Percentiles rank a stretch among this genome's conserved stretches.
These are phyloP conservation scores for Callopanchax toddi DNA, from an alignment of 2,113 vertebrate genomes.

Conservation along the genomic window DNA sequence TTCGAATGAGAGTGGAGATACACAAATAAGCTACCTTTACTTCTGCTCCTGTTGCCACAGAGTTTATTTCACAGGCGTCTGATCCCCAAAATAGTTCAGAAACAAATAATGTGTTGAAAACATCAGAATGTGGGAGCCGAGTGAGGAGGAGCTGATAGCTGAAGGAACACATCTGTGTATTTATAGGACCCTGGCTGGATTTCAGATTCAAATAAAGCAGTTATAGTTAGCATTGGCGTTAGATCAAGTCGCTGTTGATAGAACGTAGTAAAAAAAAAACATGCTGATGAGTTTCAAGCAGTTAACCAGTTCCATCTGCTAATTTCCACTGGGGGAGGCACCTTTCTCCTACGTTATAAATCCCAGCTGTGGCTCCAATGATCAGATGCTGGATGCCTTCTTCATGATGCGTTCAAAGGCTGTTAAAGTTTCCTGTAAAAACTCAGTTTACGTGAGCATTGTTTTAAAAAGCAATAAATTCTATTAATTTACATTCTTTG, in stretches of 20 bases:
- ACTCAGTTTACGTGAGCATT: constrained; percentile 63
- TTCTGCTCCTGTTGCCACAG: constrained; percentile 12
- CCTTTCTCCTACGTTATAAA: constrained; percentile 71
- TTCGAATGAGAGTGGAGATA: no score
- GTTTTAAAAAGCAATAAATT: constrained; percentile 68
- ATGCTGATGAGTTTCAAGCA: constrained; percentile 50
- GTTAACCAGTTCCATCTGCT: constrained; percentile 68
- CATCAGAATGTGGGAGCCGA: constrained; percentile 26
- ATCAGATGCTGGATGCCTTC: constrained; percentile 74
- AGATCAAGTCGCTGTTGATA: constrained; percentile 60
- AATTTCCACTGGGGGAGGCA: constrained; percentile 59
- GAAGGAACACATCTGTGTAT: constrained; percentile 52
- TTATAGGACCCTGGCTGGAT: constrained; percentile 42
- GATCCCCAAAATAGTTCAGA: constrained; percentile 22
- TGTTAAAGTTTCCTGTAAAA: constrained; percentile 69
- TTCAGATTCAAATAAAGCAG: constrained; percentile 44
- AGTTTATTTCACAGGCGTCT: constrained; percentile 1
- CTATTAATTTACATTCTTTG: constrained; percentile 13
- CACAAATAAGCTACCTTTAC: background rate
- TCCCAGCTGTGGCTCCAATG: constrained; percentile 74
- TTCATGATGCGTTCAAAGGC: constrained; percentile 63
- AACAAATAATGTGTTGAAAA: constrained; percentile 25
- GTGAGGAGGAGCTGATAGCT: constrained; percentile 27
- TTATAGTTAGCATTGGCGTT: constrained; percentile 53
- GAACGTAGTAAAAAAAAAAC: constrained; percentile 62